A percentile compares a stretch with the other conserved stretches of the same genome.
Evolutionary conservation across 2,113 vertebrate species (phyloP).

Genomic region (Lepisosteus oculatus): DNA sequence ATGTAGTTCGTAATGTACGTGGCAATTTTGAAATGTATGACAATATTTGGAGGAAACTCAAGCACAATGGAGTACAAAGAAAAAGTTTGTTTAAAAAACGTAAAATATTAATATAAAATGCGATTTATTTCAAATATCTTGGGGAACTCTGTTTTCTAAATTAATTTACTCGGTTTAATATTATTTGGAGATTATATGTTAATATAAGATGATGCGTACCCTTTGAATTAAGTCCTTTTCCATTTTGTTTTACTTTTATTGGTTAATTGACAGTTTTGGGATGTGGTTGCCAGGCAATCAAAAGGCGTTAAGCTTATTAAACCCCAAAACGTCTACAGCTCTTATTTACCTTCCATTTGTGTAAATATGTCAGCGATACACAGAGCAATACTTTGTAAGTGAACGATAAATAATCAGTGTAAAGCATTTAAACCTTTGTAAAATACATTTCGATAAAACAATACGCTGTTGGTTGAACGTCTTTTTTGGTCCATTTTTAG

Average conservation of each 20-base stretch:
- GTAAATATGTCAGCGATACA: background rate
- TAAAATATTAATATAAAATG: too few species aligned
- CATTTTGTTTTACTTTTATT: background rate
- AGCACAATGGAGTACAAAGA: too few species aligned
- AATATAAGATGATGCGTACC: background rate
- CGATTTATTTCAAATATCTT: too few species aligned
- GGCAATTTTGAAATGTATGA: too few species aligned
- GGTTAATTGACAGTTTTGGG: background rate
- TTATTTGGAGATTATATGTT: background rate
- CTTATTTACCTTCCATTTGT: too few species aligned
- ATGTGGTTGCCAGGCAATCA: background rate
- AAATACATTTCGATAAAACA: background rate
- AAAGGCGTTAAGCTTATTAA: background rate
- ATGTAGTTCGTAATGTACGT: too few species aligned
- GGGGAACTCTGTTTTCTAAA: too few species aligned
- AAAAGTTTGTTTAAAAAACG: too few species aligned
- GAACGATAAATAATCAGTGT: background rate
- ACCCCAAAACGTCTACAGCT: too few species aligned
- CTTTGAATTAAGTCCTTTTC: background rate
- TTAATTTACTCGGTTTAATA: background rate
- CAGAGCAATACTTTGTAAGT: too few species aligned
- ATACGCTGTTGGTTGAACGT: background rate
- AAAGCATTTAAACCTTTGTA: background rate
- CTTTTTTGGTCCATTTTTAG: conserved; percentile 6
- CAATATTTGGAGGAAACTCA: too few species aligned